Percentiles rank a stretch among this genome's conserved stretches.
Conservation (phyloP, 2,888 invertebrate species). For the Cylindroiulus punctatus region DNA sequence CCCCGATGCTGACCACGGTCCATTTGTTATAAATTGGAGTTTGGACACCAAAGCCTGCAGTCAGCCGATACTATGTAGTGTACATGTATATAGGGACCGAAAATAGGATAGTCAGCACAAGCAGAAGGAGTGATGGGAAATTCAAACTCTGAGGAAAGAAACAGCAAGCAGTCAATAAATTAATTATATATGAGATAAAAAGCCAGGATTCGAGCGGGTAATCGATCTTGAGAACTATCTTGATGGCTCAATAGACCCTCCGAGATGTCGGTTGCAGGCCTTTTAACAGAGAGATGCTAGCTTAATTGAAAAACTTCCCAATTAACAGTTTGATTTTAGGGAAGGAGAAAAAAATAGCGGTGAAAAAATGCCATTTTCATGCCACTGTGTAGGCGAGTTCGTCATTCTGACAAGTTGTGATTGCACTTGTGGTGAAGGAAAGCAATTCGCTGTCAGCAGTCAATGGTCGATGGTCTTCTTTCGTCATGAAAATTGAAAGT, state of each 20-base stretch:
- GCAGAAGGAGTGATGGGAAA: not conserved
- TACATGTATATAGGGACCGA: not conserved
- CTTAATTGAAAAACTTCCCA: constrained; percentile 29
- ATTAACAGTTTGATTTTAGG: constrained; percentile 3
- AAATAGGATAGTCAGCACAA: not conserved
- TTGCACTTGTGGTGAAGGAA: not conserved
- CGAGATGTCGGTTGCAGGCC: constrained; percentile 4
- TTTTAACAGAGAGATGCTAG: not conserved
- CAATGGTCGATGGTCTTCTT: not conserved
- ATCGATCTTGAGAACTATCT: constrained; percentile 14
- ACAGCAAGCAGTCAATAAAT: constrained; percentile 8
- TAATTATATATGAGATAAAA: constrained; percentile 34
- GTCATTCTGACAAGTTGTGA: constrained; percentile 1
- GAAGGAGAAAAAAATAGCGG: not conserved
- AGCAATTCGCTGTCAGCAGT: not conserved
- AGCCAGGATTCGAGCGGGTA: not conserved
- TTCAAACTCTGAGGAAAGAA: not conserved
- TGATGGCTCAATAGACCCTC: constrained; percentile 20
- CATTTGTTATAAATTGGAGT: not conserved
- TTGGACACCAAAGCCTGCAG: not conserved
- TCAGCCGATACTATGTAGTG: too few species aligned
- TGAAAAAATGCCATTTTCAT: not conserved
- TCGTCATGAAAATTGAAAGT: too few species aligned
- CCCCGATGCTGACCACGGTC: not conserved
- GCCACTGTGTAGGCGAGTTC: not conserved